phyloP scores from a whole-genome alignment of 1,140 invertebrate species.

The Oscheius sp. region DNA sequence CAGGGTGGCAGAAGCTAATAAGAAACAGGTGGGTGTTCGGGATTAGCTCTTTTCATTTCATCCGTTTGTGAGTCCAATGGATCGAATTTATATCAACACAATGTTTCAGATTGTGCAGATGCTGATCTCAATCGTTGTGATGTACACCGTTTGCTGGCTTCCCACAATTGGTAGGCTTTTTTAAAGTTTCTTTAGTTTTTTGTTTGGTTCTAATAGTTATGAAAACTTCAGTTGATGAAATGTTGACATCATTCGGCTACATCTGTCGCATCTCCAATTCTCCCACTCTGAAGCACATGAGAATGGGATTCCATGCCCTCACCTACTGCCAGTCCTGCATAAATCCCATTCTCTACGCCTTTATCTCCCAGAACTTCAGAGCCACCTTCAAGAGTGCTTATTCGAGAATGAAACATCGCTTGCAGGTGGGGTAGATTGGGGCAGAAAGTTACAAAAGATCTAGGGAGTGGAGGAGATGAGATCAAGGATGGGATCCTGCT shows the following conservation, averaged over 20 bases:
- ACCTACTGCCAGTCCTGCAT: constrained; percentile 75
- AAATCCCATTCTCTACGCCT: constrained; percentile 77
- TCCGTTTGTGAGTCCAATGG: no score
- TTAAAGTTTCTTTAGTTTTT: not conserved
- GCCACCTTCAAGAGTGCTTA: constrained; percentile 66
- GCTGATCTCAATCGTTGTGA: constrained; percentile 71
- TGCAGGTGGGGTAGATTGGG: constrained; percentile 32
- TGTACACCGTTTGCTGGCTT: constrained; percentile 72
- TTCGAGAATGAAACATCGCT: constrained; percentile 36
- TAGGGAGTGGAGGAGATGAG: constrained; percentile 37
- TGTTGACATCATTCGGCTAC: constrained; percentile 42
- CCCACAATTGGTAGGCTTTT: constrained; percentile 61
- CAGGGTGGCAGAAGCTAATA: constrained; percentile 41
- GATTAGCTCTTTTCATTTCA: no score
- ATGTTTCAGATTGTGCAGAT: constrained; percentile 70
- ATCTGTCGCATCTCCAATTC: constrained; percentile 45
- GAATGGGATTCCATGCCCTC: constrained; percentile 43
- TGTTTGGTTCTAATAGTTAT: not conserved
- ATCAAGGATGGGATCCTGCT: constrained; percentile 35
- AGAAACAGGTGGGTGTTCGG: constrained; percentile 43
- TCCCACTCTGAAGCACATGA: constrained; percentile 44
- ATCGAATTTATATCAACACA: not conserved
- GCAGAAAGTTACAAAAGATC: no score
- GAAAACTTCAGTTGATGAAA: constrained; percentile 39
- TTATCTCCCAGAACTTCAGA: constrained; percentile 78